Conservation (phyloP, 2,113 vertebrate genomes). For the Halichoeres trimaculatus region DNA sequence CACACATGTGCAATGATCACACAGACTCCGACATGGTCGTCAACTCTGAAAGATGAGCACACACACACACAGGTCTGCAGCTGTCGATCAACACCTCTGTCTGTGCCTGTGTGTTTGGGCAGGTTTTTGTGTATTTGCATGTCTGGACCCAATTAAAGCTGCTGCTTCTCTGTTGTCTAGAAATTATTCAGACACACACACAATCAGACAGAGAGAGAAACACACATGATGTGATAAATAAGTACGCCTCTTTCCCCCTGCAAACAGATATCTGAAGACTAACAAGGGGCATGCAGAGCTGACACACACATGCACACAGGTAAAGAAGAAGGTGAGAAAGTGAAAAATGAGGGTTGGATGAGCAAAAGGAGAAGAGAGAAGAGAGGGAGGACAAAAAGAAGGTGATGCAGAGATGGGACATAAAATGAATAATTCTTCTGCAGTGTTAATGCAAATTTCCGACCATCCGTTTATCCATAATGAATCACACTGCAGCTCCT, state of each 20-base stretch:
- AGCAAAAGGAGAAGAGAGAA: not conserved
- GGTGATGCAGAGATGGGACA: no score
- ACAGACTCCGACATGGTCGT: not conserved
- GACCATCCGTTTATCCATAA: constrained; percentile 1
- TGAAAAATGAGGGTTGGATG: not conserved
- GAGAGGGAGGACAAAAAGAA: not conserved
- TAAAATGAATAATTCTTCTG: not conserved
- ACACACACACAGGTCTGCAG: not conserved
- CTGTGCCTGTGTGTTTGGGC: no score
- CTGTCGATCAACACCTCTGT: not conserved
- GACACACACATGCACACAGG: constrained; percentile 26
- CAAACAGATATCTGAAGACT: constrained; percentile 30
- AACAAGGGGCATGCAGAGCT: constrained; percentile 42
- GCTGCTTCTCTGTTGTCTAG: constrained; percentile 2
- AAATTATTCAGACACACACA: constrained; percentile 27
- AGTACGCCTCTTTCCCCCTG: constrained; percentile 23
- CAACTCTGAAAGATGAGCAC: not conserved
- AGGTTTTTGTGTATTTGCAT: not conserved
- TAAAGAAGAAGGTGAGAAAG: not conserved
- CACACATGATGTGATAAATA: constrained; percentile 38
- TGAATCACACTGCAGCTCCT: not conserved
- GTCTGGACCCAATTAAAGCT: constrained; percentile 46
- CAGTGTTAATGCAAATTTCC: constrained; percentile 9
- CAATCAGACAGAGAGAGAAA: constrained; percentile 13
- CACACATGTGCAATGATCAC: not conserved